Evolutionary conservation across 2,113 vertebrate species (phyloP), one percentile per base, ranked within the genome.

Genomic region (Dicaeum eximium): DNA sequence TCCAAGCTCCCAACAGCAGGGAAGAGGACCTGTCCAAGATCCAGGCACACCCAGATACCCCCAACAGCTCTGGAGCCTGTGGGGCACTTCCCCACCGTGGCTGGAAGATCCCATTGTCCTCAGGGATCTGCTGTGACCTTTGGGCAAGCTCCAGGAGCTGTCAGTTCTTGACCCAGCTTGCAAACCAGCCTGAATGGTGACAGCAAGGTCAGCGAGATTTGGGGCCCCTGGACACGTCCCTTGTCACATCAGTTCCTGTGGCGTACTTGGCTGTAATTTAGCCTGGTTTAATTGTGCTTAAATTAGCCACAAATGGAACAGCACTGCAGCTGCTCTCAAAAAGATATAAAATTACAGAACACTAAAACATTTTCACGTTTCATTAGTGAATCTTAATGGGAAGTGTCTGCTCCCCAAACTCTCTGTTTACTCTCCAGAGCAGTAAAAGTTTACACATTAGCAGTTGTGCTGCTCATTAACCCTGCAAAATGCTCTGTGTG

Each of bases 311-410:
- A 78, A 92, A 86, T 51, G 72, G 94, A 89, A 72, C 48, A 65
- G 75, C 2, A 2, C 81, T 78, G 87, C 95, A 93, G 91, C 96
- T 97, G 92, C 27, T 15, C 62, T 79, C 81, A 12, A 81, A 95
- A 91, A 80, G 62, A 79, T 65, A 65, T 45, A 92, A 91, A 91
- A 94, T 86, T 80, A 90, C 80, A 74, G 86, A 86, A 25, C 61
- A 88, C 87, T 92, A 93, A 93, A 96, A 92, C 89, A 69, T 90
- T 92, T 97, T 93, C 95, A 93, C 88, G 79, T 96, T 94, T 96
- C 96, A 96, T 97, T 96, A 96, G 79, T 30, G 75, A 3, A 1
- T 77, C 94, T 92, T 94, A 92, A 93, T 95, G 93, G 90, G 93
- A 95, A 96, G 78, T 57, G 94, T 66, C 95, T 95, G 83, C 90